phyloP scores from a whole-genome alignment of 1,140 invertebrate genomes.

The Leptoteleia sp. region DNA sequence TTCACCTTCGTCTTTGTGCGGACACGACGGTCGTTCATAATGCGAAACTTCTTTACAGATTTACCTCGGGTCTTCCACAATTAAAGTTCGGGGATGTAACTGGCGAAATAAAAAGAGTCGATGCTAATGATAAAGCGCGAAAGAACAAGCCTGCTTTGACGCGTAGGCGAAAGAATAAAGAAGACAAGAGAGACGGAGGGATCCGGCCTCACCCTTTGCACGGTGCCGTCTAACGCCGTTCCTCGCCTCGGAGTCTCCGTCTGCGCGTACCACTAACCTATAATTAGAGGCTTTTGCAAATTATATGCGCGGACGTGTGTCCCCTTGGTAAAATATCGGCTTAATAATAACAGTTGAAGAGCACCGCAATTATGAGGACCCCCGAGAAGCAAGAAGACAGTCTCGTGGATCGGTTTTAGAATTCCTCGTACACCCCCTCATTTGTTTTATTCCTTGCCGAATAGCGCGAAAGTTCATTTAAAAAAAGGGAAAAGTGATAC shows the following conservation, averaged over 20 bases:
- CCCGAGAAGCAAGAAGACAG: conserved; percentile 72
- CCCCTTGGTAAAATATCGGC: conserved; percentile 81
- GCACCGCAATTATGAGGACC: conserved; percentile 80
- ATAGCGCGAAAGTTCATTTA: conserved; percentile 41
- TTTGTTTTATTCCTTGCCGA: conserved; percentile 53
- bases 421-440: conserved; percentile 64
- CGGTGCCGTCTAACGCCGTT: conserved; percentile 63
- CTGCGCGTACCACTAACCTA: conserved; percentile 76
- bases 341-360: conserved; percentile 81
- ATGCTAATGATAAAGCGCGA: conserved; percentile 72
- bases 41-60: conserved; percentile 29
- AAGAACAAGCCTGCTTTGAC: conserved; percentile 71
- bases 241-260: conserved; percentile 68
- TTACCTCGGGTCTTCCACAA: conserved; percentile 43
- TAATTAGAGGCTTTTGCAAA: conserved; percentile 81
- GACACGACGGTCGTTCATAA: conserved; percentile 4
- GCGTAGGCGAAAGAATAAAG: conserved; percentile 78
- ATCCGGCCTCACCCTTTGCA: conserved; percentile 77
- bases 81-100: conserved; percentile 60
- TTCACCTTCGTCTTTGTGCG: background rate
- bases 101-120: conserved; percentile 59
- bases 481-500: conserved; percentile 22
- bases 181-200: conserved; percentile 62
- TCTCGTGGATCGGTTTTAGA: conserved; percentile 63
- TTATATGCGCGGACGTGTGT: conserved; percentile 81